These are phyloP conservation scores for Erannis defoliaria DNA, from an alignment of 2,888 invertebrate genomes.

Conservation along the genomic window DNA sequence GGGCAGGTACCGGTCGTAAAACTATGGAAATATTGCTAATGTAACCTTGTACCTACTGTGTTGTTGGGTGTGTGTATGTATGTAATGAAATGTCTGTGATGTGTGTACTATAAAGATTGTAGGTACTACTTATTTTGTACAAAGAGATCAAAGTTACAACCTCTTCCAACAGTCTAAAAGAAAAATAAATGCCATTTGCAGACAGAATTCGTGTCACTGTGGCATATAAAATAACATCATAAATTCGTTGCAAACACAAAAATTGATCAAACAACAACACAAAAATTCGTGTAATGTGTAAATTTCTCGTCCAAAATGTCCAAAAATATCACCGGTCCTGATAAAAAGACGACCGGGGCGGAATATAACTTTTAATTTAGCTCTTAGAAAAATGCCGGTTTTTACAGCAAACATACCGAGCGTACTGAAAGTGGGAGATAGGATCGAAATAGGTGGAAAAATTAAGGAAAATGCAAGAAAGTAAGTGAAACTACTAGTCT, in stretches of 20 bases:
- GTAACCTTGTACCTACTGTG: too few species aligned
- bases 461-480: conserved; percentile 81
- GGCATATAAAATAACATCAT: conserved; percentile 18
- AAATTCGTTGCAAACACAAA: conserved; percentile 23
- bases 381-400: conserved; percentile 71
- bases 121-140: too few species aligned
- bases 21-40: too few species aligned
- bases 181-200: conserved; percentile 6
- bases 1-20: too few species aligned
- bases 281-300: conserved; percentile 71
- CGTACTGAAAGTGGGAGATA: conserved; percentile 74
- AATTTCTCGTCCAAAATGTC: conserved; percentile 80
- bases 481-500: conserved; percentile 56
- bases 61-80: too few species aligned
- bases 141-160: too few species aligned
- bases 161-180: background rate
- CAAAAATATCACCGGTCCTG: conserved; percentile 63
- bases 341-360: conserved; percentile 56
- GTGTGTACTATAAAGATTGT: too few species aligned
- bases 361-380: conserved; percentile 42
- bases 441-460: conserved; percentile 81
- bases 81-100: too few species aligned
- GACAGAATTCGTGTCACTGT: conserved; percentile 14
- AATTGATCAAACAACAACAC: conserved; percentile 31
- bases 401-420: conserved; percentile 80